Base-by-base conservation (phyloP, 2,113 vertebrate species). In the Riparia riparia region DNA sequence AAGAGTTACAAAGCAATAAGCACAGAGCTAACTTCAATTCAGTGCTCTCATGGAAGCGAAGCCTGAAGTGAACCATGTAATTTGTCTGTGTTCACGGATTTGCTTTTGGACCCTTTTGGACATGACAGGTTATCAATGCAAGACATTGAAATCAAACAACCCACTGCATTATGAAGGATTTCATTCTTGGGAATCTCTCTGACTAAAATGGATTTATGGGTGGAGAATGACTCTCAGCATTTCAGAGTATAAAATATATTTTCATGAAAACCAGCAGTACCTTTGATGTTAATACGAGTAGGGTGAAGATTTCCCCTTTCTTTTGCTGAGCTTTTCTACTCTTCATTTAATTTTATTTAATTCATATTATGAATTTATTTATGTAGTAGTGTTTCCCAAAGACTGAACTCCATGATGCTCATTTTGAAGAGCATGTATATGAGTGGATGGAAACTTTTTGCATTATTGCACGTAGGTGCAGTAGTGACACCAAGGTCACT, bases 1-100 rank as follows among this genome's bases (percentile, higher is more conserved):
- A 5, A 73, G 57, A 80, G 60, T 69, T 51, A 19, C 18, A 64
- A 64, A 58, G 9, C 14, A 17, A 4, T 24, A 47, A 89, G 44
- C n/a, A 49, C 28, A 79, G 29, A 54, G 5, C 14, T 79, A 32
- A 68, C 49, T 82, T 95, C 45, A 79, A 77, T 37, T 70, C 58
- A 60, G 4, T 71, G 41, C 18, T 61, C 2, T 66, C 24, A 12
- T 14, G 29, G 63, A 90, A 41, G 14, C 0, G 0, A 57, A 81
- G 54, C 31, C 25, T 8, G 7, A 73, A 53, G 6, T 15, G 16
- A 73, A 17, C 54, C 7, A 14, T 10, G 5, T 8, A 58, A 68
- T 64, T 58, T 32, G 14, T 32, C 22, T 47, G 10, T 44, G 25
- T 50, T 66, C 9, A 0, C 29, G 63, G 42, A 39, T 89, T 92